Conservation (phyloP, 2,113 vertebrate species). For the Leucosticte australis region DNA sequence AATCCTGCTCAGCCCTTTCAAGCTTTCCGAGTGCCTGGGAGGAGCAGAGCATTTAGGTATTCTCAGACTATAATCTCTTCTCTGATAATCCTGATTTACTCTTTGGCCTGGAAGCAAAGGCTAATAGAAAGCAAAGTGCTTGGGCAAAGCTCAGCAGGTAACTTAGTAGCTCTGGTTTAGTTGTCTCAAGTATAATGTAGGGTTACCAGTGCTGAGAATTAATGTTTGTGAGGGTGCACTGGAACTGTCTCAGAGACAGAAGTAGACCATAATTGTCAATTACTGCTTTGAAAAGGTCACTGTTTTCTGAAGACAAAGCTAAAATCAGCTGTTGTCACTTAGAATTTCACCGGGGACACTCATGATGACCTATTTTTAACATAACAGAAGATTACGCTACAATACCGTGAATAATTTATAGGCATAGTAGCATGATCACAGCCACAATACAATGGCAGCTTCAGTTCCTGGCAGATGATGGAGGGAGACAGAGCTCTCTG, state of each 20-base stretch:
- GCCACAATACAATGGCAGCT: conserved; percentile 32
- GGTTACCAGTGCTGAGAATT: background rate
- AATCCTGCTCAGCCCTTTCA: background rate
- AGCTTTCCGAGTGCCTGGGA: background rate
- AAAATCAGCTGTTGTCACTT: conserved; percentile 6
- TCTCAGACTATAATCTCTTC: conserved; percentile 27
- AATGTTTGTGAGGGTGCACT: background rate
- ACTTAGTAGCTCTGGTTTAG: conserved; percentile 2
- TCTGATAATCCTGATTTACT: conserved; percentile 35
- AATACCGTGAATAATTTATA: conserved; percentile 73
- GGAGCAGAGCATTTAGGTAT: background rate
- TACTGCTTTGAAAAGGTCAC: conserved; percentile 7
- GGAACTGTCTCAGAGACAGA: background rate
- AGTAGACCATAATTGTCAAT: background rate
- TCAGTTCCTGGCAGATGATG: conserved; percentile 48
- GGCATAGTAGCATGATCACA: conserved; percentile 50
- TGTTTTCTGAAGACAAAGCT: conserved; percentile 26
- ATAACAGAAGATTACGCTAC: conserved; percentile 61
- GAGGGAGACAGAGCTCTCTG: conserved; percentile 53
- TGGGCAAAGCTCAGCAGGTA: background rate
- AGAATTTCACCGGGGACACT: conserved; percentile 39
- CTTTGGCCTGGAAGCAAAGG: conserved; percentile 22
- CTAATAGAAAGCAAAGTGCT: conserved; percentile 19
- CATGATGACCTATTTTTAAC: conserved; percentile 69
- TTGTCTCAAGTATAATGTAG: background rate